Conservation (phyloP, 2,888 invertebrate genomes). For the Bruchidius siliquastri region DNA sequence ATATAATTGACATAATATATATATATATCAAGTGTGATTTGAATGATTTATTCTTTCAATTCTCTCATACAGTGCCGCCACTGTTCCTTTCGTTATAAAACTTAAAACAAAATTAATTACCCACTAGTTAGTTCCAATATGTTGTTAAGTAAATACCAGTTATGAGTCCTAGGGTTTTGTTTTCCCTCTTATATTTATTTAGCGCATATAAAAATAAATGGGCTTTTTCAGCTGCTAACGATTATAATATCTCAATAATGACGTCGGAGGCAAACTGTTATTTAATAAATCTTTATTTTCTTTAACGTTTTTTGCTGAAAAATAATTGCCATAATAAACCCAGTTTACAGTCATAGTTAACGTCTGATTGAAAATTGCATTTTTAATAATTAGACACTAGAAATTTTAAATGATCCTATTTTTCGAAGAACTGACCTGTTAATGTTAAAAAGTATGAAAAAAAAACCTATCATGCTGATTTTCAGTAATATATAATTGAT, state of each 20-base stretch:
- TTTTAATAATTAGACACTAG: too few relatives aligned
- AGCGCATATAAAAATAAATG: not conserved
- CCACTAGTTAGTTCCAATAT: not conserved
- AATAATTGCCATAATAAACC: not conserved
- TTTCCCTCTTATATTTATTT: not conserved
- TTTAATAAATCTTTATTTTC: not conserved
- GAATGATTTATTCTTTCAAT: too few relatives aligned
- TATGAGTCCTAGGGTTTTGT: not conserved
- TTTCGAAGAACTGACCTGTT: too few relatives aligned
- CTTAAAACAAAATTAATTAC: not conserved
- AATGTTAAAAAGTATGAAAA: too few relatives aligned
- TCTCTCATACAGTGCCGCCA: not conserved
- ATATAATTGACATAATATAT: too few relatives aligned
- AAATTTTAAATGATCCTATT: too few relatives aligned
- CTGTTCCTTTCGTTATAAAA: not conserved
- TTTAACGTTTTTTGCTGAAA: not conserved
- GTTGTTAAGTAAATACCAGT: not conserved
- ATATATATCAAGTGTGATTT: too few relatives aligned
- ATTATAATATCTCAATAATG: not conserved
- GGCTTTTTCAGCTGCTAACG: not conserved
- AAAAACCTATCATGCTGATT: too few relatives aligned
- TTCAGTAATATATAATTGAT: too few relatives aligned
- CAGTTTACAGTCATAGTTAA: not conserved
- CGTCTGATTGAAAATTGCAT: not conserved
- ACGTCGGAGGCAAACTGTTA: not conserved